Percentiles rank a stretch among this genome's conserved stretches.
These are phyloP conservation scores for Notothenia rossii DNA, from an alignment of 2,113 vertebrate genomes.

Conservation along the genomic window DNA sequence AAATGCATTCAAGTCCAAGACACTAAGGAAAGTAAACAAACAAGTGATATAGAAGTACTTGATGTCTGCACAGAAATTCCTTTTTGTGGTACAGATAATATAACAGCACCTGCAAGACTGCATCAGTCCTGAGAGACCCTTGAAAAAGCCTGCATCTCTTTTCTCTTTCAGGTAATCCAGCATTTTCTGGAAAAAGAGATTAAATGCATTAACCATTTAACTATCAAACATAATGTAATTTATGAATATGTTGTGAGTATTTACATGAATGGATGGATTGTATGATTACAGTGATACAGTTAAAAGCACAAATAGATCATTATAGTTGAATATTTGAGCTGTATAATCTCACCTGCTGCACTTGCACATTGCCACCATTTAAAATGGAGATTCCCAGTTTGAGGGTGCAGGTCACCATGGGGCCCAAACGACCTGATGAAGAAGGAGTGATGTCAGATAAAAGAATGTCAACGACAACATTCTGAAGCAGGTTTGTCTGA, in stretches of 20 bases:
- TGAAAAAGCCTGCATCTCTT: slow-evolving; percentile 97
- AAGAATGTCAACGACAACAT: background rate
- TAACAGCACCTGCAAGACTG: slow-evolving; percentile 94
- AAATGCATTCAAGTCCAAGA: slow-evolving; percentile 99
- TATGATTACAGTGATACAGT: background rate
- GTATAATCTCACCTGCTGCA: slow-evolving; percentile 89
- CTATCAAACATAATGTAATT: background rate
- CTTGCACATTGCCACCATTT: slow-evolving; percentile 94
- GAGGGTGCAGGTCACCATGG: slow-evolving; percentile 95
- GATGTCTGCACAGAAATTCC: background rate
- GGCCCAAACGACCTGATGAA: slow-evolving; percentile 89
- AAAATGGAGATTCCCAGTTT: slow-evolving; percentile 97
- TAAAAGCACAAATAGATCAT: background rate
- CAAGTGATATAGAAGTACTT: slow-evolving; percentile 19
- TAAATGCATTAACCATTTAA: background rate
- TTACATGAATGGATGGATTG: no score
- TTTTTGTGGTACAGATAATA: background rate
- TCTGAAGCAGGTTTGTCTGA: background rate
- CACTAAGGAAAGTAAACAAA: slow-evolving; percentile 78
- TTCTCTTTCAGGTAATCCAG: slow-evolving; percentile 97
- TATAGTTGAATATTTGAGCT: background rate
- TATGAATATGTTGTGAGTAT: background rate
- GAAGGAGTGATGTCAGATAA: background rate
- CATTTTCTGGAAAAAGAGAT: slow-evolving; percentile 90
- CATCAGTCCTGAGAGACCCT: slow-evolving; percentile 97